These are phyloP conservation scores for Malacosoma neustria DNA, from an alignment of 2,888 invertebrate genomes.

Conservation along the genomic window DNA sequence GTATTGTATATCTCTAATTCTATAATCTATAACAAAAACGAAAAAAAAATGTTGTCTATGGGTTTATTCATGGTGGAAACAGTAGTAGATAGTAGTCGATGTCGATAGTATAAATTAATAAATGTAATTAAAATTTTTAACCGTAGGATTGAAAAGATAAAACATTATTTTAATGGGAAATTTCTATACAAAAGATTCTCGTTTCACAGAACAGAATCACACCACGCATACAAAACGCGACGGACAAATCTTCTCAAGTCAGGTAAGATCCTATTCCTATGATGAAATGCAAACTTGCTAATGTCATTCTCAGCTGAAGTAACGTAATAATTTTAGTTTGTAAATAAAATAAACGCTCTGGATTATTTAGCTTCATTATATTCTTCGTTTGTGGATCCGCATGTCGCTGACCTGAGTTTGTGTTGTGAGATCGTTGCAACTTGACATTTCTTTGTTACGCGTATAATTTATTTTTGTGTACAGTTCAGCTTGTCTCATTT, in stretches of 20 bases:
- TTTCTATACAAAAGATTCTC: conserved; percentile 48
- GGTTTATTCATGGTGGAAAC: conserved; percentile 37
- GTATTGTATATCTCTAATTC: too few species aligned
- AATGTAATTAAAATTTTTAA: conserved; percentile 18
- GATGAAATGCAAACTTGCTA: conserved; percentile 63
- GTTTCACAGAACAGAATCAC: conserved; percentile 40
- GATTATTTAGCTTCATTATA: conserved; percentile 32
- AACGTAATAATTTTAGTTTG: conserved; percentile 52
- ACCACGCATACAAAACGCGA: conserved; percentile 43
- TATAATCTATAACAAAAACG: too few species aligned
- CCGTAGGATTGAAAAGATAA: conserved; percentile 19
- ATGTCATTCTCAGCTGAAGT: conserved; percentile 72
- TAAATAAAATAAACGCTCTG: conserved; percentile 22
- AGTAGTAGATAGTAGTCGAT: conserved; percentile 18
- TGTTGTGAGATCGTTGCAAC: conserved; percentile 7
- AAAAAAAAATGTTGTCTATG: conserved; percentile 22
- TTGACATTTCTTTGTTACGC: conserved; percentile 29
- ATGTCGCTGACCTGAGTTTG: conserved; percentile 13
- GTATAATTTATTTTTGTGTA: conserved; percentile 39
- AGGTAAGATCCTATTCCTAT: too few species aligned
- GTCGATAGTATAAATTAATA: conserved; percentile 22
- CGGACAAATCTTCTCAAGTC: conserved; percentile 59
- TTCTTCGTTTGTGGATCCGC: conserved; percentile 16
- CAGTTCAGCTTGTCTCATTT: conserved; percentile 76
- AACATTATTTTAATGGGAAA: conserved; percentile 61